phyloP scores from a whole-genome alignment of 2,113 vertebrate genomes.

The Acrocephalus kingi region DNA sequence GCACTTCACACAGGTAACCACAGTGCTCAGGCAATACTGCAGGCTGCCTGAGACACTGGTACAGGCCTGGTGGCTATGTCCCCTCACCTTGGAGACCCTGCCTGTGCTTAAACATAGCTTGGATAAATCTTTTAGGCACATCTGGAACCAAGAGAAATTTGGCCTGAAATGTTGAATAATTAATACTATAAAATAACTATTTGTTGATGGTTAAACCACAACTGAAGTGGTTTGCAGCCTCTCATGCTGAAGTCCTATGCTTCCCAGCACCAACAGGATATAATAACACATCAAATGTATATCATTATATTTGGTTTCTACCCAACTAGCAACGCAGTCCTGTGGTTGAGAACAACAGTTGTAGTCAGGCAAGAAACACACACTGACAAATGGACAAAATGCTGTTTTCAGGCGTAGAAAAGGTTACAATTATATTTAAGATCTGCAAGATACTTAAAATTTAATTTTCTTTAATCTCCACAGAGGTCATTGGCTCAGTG shows the following conservation, averaged over 20 bases:
- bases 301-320: not conserved
- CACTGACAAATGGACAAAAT: not conserved
- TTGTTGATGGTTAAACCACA: not conserved
- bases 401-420: not conserved
- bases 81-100: not conserved
- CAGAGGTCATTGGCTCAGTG: not conserved
- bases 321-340: not conserved
- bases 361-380: not conserved
- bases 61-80: not conserved
- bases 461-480: not conserved
- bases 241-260: not conserved
- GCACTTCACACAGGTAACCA: rapidly evolving
- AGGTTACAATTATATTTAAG: not conserved
- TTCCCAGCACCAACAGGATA: not conserved
- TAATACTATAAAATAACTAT: not conserved
- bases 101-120: not conserved
- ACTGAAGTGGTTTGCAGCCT: not conserved
- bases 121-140: not conserved
- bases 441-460: not conserved
- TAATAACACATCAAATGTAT: not conserved
- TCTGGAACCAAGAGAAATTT: not conserved
- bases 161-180: not conserved
- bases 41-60: not conserved
- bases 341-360: not conserved
- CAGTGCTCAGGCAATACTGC: not conserved